These are phyloP conservation scores for Caerostris extrusa DNA, from an alignment of 1,140 invertebrate genomes.

Conservation along the genomic window DNA sequence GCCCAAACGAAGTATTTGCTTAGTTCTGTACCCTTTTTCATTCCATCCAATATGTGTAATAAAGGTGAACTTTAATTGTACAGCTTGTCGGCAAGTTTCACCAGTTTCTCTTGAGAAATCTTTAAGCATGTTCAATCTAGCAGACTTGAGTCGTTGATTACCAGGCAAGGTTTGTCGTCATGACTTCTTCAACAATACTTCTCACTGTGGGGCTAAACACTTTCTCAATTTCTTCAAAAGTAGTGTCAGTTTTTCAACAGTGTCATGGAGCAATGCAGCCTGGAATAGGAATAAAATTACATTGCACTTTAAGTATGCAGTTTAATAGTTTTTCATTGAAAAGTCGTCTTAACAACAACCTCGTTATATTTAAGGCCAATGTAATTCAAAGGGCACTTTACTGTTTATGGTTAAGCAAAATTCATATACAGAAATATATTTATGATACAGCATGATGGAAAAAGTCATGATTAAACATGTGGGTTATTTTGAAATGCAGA, in stretches of 20 bases:
- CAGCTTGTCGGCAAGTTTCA: slow-evolving; percentile 93
- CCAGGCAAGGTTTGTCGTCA: slow-evolving; percentile 89
- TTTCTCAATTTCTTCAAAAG: slow-evolving; percentile 87
- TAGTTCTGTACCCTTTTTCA: slow-evolving; percentile 84
- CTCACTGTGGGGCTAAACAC: slow-evolving; percentile 87
- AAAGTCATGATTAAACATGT: too few species aligned
- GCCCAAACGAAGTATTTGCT: slow-evolving; percentile 90
- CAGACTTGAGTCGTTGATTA: slow-evolving; percentile 86
- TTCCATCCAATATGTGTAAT: slow-evolving; percentile 87
- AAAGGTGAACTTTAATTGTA: slow-evolving; percentile 92
- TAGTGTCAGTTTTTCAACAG: slow-evolving; percentile 95
- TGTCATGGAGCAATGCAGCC: slow-evolving; percentile 93
- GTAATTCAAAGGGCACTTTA: too few species aligned
- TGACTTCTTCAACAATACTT: slow-evolving; percentile 87
- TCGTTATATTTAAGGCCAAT: too few species aligned
- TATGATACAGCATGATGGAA: too few species aligned
- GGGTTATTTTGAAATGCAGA: too few species aligned
- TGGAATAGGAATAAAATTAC: too few species aligned
- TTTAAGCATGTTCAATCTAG: slow-evolving; percentile 87
- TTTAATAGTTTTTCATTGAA: too few species aligned
- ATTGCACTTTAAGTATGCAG: too few species aligned
- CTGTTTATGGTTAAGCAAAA: too few species aligned
- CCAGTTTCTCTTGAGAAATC: slow-evolving; percentile 86
- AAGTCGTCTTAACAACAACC: too few species aligned
- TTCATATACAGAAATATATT: too few species aligned